Evolutionary conservation across 2,888 invertebrate genomes (phyloP).

Genomic region (Rosalia funebris): DNA sequence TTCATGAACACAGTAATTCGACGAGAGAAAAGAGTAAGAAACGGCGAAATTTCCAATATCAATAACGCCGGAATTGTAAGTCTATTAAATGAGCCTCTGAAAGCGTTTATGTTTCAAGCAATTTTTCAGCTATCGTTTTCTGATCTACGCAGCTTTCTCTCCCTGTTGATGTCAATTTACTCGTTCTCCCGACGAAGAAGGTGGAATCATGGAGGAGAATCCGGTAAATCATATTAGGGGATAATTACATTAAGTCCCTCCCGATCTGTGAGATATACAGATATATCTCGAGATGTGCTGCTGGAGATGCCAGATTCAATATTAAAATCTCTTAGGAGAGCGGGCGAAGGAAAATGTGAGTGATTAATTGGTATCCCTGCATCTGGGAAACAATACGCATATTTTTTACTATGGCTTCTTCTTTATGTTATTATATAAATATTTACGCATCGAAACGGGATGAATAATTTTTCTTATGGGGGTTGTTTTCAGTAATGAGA

Average conservation of each 20-base stretch:
- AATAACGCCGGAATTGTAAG: slow-evolving; percentile 44
- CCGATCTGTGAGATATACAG: slow-evolving; percentile 51
- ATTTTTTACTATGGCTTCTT: too few species aligned
- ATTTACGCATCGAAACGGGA: too few species aligned
- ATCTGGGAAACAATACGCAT: too few species aligned
- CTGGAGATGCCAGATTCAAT: slow-evolving; percentile 44
- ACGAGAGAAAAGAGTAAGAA: slow-evolving; percentile 41
- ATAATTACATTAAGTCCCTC: slow-evolving; percentile 53
- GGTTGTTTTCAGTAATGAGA: too few species aligned
- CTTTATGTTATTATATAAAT: too few species aligned
- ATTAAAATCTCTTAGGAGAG: slow-evolving; percentile 44
- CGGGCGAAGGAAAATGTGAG: slow-evolving; percentile 40
- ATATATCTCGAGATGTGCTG: slow-evolving; percentile 44
- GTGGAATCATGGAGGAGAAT: slow-evolving; percentile 35
- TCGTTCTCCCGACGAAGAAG: slow-evolving; percentile 44
- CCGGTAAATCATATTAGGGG: slow-evolving; percentile 53
- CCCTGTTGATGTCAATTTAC: slow-evolving; percentile 48
- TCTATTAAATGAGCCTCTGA: slow-evolving; percentile 40
- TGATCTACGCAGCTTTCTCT: slow-evolving; percentile 36
- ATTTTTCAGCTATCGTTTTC: slow-evolving; percentile 48
- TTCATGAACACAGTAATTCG: slow-evolving; percentile 44
- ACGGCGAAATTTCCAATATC: slow-evolving; percentile 47
- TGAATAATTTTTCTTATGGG: too few species aligned
- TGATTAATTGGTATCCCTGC: slow-evolving; percentile 54
- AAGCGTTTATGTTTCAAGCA: slow-evolving; percentile 47